A percentile compares a stretch with the other conserved stretches of the same genome.
Evolutionary conservation across 2,888 invertebrate genomes (phyloP).

Genomic region (Oligia fasciuncula): DNA sequence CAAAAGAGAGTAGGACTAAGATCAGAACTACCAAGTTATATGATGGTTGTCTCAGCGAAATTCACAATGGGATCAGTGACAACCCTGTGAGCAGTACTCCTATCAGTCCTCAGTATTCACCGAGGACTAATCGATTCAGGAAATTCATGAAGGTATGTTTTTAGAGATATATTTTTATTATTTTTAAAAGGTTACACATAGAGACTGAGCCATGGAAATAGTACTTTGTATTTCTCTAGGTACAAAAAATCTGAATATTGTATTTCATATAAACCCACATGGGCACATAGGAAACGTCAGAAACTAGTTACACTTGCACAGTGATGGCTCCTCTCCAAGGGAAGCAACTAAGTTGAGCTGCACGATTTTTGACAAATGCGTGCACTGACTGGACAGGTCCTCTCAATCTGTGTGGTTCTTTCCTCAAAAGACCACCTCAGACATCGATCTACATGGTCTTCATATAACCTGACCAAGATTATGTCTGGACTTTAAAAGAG

Average conservation of each 20-base stretch:
- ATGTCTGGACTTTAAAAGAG: too few species aligned
- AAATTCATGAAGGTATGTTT: slow-evolving; percentile 81
- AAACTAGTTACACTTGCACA: neutral
- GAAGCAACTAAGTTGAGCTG: neutral
- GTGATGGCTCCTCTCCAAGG: too few species aligned
- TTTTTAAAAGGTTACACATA: neutral
- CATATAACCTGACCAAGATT: too few species aligned
- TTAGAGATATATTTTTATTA: neutral
- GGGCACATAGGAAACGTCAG: too few species aligned
- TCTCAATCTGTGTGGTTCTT: too few species aligned
- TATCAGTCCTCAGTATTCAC: slow-evolving; percentile 81
- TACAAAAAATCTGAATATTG: neutral
- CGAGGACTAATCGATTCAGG: slow-evolving; percentile 83
- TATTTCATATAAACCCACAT: too few species aligned
- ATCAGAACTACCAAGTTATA: slow-evolving; percentile 63
- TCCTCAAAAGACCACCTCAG: too few species aligned
- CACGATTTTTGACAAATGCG: too few species aligned
- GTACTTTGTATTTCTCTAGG: neutral
- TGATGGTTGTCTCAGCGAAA: slow-evolving; percentile 78
- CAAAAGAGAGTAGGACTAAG: slow-evolving; percentile 65
- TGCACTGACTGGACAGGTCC: too few species aligned
- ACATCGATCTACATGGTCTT: too few species aligned
- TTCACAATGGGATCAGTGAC: slow-evolving; percentile 78
- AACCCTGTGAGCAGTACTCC: slow-evolving; percentile 63
- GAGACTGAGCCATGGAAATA: neutral